Conservation (phyloP, 2,797 vertebrate genomes). For the Tamandua tetradactyla region DNA sequence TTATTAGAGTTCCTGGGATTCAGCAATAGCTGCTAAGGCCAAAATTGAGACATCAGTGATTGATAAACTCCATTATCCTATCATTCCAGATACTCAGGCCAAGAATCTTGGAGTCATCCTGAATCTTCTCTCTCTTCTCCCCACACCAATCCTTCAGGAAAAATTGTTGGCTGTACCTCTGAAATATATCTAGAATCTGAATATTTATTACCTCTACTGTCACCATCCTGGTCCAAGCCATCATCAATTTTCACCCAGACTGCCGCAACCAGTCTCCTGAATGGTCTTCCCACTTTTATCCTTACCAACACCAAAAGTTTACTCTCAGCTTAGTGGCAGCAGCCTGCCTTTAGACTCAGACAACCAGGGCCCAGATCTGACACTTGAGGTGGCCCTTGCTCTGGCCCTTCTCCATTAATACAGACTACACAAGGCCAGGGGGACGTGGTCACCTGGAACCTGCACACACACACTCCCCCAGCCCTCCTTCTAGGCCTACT, state of each 20-base stretch:
- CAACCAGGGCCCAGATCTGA: neutral
- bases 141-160: neutral
- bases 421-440: neutral
- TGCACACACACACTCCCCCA: neutral
- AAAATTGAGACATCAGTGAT: slow-evolving; percentile 14
- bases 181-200: neutral
- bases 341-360: neutral
- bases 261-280: neutral
- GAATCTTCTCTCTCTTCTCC: neutral
- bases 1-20: neutral
- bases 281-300: neutral
- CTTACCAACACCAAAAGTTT: neutral
- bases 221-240: neutral
- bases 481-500: neutral
- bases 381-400: neutral
- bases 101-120: neutral
- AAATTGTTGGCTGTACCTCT: neutral
- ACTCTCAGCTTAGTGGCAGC: neutral
- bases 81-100: neutral
- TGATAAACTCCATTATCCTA: neutral
- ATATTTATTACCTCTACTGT: neutral
- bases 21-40: neutral
- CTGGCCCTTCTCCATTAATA: neutral
- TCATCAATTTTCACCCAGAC: neutral
- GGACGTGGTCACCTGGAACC: neutral